Base-by-base conservation (phyloP, 2,113 vertebrate species). In the Aleadryas rufinucha region DNA sequence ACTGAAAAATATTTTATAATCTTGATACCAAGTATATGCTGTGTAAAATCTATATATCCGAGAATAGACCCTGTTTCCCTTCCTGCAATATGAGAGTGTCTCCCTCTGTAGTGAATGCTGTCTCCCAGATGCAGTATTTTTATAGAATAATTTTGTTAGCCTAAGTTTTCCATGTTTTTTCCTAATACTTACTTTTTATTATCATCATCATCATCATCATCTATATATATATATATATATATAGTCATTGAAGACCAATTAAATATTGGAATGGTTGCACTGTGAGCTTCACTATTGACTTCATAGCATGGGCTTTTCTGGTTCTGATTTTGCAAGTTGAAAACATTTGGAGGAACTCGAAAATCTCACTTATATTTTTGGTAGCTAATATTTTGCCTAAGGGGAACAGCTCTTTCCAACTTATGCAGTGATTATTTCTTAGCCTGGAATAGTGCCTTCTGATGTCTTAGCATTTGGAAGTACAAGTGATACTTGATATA, bases 351-450 rank as follows among this genome's bases (percentile, higher is more conserved):
- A 95, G 41, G 64, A 91, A 70, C 91, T 95, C 39, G 14, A 91
- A 95, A 84, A 79, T 95, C 93, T 95, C 91, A 93, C 91, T 83
- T 97, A 24, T 81, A 91, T 96, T 95, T 97, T 96, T 94, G 93
- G 87, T 94, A 95, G 91, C 80, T 97, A 97, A 97, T 97, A 96
- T 94, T 97, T 94, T 96, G 82, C 96, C 41, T 68, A 82, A 94
- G 80, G 65, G 91, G 77, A 95, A 39, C 91, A 92, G 91, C 78
- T 95, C 64, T 60, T 95, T 92, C 94, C 89, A 92, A 75, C 89
- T 92, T 91, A 84, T 49, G 89, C 89, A 91, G 84, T 91, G 87
- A 91, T 96, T 95, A 89, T 94, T 94, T 94, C 70, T 57, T 83
- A 79, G 41, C 53, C 89, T 95, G 93, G 93, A 97, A 95, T 87